phyloP scores from a whole-genome alignment of 2,888 invertebrate species.

The Laothoe populi region DNA sequence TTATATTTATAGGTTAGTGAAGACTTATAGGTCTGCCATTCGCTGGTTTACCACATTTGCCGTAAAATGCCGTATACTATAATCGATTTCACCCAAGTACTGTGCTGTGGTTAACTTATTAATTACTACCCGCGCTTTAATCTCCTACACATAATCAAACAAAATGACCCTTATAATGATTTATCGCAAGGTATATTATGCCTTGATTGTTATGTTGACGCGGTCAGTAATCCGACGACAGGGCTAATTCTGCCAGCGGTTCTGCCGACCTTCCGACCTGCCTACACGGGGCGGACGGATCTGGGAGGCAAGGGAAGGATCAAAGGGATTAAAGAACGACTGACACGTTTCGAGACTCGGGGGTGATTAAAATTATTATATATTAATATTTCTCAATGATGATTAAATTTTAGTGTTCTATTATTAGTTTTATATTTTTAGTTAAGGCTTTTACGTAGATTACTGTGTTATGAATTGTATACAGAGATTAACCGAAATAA shows the following conservation, averaged over 20 bases:
- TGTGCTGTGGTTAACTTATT: too few species aligned
- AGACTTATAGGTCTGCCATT: too few species aligned
- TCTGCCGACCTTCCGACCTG: not conserved
- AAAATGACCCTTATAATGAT: not conserved
- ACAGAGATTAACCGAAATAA: not conserved
- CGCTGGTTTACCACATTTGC: too few species aligned
- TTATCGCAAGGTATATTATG: not conserved
- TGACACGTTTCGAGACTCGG: not conserved
- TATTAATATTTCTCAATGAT: not conserved
- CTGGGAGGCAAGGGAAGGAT: not conserved
- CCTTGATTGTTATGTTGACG: not conserved
- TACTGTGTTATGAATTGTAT: not conserved
- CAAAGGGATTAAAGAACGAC: constrained; percentile 11
- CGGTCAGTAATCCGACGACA: constrained; percentile 2
- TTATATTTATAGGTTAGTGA: too few species aligned
- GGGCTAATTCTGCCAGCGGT: not conserved
- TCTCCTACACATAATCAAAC: not conserved
- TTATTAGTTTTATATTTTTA: not conserved
- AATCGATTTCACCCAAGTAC: too few species aligned
- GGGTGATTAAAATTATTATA: constrained; percentile 2
- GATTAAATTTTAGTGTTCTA: not conserved
- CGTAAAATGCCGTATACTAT: too few species aligned
- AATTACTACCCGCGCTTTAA: not conserved
- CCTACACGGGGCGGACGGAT: not conserved
- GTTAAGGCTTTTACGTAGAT: not conserved